Conservation (phyloP, 2,888 invertebrate species). For the Biston stratarius region DNA sequence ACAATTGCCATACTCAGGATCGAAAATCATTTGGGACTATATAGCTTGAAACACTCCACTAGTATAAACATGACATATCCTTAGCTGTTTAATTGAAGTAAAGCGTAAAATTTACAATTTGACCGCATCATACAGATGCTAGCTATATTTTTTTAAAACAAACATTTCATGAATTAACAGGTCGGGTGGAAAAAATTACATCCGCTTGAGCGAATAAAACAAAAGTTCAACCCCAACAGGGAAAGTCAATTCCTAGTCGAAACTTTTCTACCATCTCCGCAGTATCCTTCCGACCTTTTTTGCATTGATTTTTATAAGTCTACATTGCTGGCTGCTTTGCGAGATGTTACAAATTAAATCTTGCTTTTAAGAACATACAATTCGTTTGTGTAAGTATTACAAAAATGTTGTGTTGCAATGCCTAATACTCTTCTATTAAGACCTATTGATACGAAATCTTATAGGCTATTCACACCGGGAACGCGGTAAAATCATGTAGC, state of each 20-base stretch:
- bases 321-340: constrained; percentile 20
- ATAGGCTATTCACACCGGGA: no score
- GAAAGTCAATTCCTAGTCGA: constrained; percentile 76
- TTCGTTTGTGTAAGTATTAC: background rate
- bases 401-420: no score
- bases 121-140: background rate
- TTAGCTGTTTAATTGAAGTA: no score
- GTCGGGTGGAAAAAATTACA: constrained; percentile 11
- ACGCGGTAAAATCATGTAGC: no score
- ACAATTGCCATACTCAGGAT: no score
- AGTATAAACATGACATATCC: no score
- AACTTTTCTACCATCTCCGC: constrained; percentile 70
- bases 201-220: constrained; percentile 52
- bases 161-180: background rate
- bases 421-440: no score
- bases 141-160: background rate
- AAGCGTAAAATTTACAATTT: no score
- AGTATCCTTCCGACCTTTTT: constrained; percentile 59
- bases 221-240: constrained; percentile 69
- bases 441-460: no score
- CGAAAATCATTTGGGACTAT: no score
- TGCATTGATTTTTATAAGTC: constrained; percentile 57
- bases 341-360: constrained; percentile 17
- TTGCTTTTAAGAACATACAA: constrained; percentile 1
- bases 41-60: no score